Conservation (phyloP, 2,888 invertebrate genomes). For the Saturnia pavonia region DNA sequence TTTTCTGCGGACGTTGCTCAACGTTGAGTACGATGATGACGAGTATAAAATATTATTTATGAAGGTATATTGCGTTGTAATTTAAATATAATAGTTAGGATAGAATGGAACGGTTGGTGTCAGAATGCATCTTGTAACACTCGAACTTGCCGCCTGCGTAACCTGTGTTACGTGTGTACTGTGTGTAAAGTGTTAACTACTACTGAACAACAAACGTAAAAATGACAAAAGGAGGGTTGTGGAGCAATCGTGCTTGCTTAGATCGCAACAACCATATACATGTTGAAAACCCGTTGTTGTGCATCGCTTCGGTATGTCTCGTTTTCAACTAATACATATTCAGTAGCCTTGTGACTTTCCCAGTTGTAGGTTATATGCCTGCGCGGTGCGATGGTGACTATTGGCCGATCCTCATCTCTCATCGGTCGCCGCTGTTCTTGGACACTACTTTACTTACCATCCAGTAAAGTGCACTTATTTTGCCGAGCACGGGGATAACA, state of each 20-base stretch:
- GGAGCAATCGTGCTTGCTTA: neutral
- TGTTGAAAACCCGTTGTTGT: neutral
- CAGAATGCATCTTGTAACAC: neutral
- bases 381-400: no score
- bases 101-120: neutral
- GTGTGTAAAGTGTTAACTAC: no score
- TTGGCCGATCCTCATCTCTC: no score
- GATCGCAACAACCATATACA: neutral
- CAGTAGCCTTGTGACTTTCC: no score
- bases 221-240: neutral
- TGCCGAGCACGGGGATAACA: no score
- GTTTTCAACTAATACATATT: no score
- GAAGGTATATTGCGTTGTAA: slow-evolving; percentile 65
- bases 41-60: slow-evolving; percentile 84
- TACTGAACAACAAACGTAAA: neutral
- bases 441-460: no score
- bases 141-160: neutral
- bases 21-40: slow-evolving; percentile 78
- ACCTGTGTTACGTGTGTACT: no score
- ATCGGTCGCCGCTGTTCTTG: no score
- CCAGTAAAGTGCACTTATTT: no score
- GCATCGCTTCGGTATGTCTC: no score
- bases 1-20: slow-evolving; percentile 62
- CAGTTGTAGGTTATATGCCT: no score
- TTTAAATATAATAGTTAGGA: neutral